Percentiles rank a stretch among this genome's conserved stretches.
These are phyloP conservation scores for Scolopax bukidnonensis DNA, from an alignment of 2,797 vertebrate species.

Conservation along the genomic window DNA sequence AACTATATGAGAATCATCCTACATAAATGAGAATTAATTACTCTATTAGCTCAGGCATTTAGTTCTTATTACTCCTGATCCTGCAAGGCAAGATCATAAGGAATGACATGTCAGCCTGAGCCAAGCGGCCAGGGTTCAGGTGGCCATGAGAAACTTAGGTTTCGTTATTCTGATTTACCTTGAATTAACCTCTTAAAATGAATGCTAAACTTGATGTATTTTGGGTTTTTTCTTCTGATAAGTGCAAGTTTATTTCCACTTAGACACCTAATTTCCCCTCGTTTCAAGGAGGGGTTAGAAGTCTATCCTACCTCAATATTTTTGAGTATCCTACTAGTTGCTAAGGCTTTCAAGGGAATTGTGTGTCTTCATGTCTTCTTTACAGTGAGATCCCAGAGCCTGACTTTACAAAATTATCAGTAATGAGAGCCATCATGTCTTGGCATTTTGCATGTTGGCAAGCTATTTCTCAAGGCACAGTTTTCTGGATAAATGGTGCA, in stretches of 20 bases:
- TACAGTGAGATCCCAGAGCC: not conserved
- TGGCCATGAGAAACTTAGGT: not conserved
- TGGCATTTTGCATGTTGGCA: not conserved
- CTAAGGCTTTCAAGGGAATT: not conserved
- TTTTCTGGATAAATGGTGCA: not conserved
- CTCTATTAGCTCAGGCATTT: conserved; percentile 1
- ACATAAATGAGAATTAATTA: conserved; percentile 1
- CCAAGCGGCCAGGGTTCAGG: not conserved
- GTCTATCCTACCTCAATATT: not conserved
- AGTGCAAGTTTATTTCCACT: not conserved
- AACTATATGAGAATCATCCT: not conserved
- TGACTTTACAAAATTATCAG: not conserved
- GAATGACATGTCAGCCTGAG: not conserved
- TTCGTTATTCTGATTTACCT: not conserved
- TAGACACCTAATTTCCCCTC: not conserved
- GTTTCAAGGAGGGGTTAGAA: not conserved
- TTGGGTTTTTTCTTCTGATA: not conserved
- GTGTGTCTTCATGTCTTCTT: not conserved
- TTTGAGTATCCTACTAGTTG: not conserved
- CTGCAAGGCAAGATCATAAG: not conserved
- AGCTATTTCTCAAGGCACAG: not conserved
- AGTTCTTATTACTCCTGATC: not conserved
- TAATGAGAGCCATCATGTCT: not conserved
- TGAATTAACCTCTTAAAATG: not conserved
- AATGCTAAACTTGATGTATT: not conserved